Conservation (phyloP, 1,140 invertebrate genomes). For the Penaeus vannamei region DNA sequence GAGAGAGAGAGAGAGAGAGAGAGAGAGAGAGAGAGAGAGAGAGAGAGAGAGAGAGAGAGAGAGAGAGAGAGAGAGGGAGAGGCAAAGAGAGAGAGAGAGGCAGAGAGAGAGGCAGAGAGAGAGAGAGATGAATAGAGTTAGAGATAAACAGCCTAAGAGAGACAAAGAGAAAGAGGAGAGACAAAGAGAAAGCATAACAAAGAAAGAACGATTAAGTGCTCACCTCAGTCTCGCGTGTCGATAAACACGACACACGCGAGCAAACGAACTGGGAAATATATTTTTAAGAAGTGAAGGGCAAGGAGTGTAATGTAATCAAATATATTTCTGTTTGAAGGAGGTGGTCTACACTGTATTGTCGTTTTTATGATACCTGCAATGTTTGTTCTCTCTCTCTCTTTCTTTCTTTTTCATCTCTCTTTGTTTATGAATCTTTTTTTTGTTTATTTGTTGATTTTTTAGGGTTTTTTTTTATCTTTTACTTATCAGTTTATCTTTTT, state of each 20-base stretch:
- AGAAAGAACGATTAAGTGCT: no score
- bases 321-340: neutral
- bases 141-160: neutral
- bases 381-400: conserved; percentile 26
- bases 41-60: neutral
- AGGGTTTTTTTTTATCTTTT: conserved; percentile 6
- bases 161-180: no score
- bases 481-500: conserved; percentile 36
- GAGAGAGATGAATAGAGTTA: neutral
- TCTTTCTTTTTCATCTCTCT: conserved; percentile 24
- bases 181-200: no score
- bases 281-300: no score
- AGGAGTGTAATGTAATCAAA: no score
- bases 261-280: no score
- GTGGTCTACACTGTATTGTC: neutral
- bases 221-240: no score
- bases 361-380: neutral
- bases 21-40: neutral
- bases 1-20: neutral
- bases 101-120: neutral
- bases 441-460: neutral
- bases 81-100: neutral
- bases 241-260: no score
- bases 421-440: neutral
- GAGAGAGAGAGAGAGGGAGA: neutral